These are phyloP conservation scores for Dicerorhinus sumatrensis DNA, from an alignment of 2,113 vertebrate species.

Conservation along the genomic window DNA sequence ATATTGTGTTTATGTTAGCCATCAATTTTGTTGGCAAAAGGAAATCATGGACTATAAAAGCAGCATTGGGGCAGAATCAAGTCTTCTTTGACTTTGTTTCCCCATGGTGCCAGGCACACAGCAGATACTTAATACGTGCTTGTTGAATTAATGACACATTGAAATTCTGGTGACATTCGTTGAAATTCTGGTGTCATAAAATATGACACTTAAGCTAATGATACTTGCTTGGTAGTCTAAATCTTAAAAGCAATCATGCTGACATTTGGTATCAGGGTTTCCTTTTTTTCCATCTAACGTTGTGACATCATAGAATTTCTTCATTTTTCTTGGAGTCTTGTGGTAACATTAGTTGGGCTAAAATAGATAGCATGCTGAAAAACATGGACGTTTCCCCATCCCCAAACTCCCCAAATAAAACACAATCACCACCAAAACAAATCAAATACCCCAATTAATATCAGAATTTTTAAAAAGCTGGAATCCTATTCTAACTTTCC, in stretches of 20 bases:
- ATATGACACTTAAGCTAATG: neutral
- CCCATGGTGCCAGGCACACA: neutral
- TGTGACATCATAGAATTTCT: neutral
- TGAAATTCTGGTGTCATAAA: conserved; percentile 20
- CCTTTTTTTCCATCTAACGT: neutral
- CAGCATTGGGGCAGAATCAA: neutral
- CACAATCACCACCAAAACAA: neutral
- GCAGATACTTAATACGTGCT: neutral
- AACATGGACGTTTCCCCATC: neutral
- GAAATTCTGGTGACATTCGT: neutral
- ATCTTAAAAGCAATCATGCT: conserved; percentile 4
- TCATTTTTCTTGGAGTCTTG: neutral
- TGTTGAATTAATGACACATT: neutral
- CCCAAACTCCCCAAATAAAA: neutral
- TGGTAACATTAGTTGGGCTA: neutral
- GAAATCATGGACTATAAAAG: neutral
- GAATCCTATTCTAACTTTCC: neutral
- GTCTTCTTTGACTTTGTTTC: conserved; percentile 16
- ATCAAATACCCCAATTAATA: neutral
- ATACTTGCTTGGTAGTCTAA: neutral
- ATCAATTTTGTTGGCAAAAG: conserved; percentile 20
- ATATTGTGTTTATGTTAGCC: neutral
- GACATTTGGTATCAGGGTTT: neutral
- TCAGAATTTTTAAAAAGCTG: neutral
- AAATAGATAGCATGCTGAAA: neutral